These are phyloP conservation scores for Agonopterix arenella DNA, from an alignment of 2,888 invertebrate species.

Conservation along the genomic window DNA sequence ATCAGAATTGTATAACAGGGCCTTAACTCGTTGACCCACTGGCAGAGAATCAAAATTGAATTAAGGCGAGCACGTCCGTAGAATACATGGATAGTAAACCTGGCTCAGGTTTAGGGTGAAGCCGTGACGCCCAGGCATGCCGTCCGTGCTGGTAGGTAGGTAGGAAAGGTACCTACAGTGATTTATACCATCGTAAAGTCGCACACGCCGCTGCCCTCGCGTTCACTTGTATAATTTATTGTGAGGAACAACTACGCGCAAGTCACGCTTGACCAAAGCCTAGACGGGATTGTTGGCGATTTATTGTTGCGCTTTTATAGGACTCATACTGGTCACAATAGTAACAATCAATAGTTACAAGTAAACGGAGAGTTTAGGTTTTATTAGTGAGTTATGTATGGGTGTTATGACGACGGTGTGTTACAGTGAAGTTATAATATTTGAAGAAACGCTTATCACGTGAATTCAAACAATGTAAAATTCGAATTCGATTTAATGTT, in stretches of 20 bases:
- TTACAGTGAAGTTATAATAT: no score
- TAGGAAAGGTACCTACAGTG: slow-evolving; percentile 25
- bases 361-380: slow-evolving; percentile 2
- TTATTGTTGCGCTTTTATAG: slow-evolving; percentile 26
- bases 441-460: no score
- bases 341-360: slow-evolving; percentile 3
- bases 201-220: slow-evolving; percentile 64
- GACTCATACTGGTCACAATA: slow-evolving; percentile 4
- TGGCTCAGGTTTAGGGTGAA: slow-evolving; percentile 30
- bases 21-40: slow-evolving; percentile 24
- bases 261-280: slow-evolving; percentile 57
- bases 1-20: no score
- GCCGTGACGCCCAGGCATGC: slow-evolving; percentile 34
- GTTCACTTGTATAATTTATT: slow-evolving; percentile 72
- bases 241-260: slow-evolving; percentile 24
- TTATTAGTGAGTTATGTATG: no score
- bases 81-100: slow-evolving; percentile 18
- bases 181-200: slow-evolving; percentile 69
- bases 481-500: no score
- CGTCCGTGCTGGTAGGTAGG: not conserved
- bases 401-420: no score
- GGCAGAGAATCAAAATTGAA: slow-evolving; percentile 22
- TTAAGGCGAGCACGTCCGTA: slow-evolving; percentile 24
- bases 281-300: slow-evolving; percentile 47
- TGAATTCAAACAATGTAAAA: no score